phyloP scores from a whole-genome alignment of 2,888 invertebrate species.

The Drosophila nigritarsus region DNA sequence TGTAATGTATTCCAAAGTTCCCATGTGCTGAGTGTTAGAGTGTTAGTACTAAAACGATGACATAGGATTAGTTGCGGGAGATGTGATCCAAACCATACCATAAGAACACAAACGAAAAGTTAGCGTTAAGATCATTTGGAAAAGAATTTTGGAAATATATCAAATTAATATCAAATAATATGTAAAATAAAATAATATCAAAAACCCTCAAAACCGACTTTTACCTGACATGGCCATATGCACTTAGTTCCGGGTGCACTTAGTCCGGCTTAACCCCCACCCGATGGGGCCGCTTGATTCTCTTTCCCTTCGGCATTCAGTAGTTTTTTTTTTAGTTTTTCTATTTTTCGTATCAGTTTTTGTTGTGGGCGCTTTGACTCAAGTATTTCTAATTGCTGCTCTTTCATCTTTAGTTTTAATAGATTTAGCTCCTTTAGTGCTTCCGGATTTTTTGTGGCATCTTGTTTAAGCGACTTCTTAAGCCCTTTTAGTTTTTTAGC shows the following conservation, averaged over 20 bases:
- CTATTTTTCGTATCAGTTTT: no score
- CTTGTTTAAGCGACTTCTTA: no score
- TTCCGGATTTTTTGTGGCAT: no score
- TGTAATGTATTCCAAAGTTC: neutral
- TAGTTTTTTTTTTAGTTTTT: no score
- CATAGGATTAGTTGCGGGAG: neutral
- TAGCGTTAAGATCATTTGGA: neutral
- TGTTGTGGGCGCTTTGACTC: no score
- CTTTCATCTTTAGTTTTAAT: no score
- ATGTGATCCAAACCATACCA: neutral
- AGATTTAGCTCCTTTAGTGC: no score
- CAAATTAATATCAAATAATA: neutral
- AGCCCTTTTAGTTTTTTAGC: fast-evolving
- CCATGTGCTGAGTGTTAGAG: no score
- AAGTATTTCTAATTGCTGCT: fast-evolving
- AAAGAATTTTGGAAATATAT: neutral
- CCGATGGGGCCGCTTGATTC: no score
- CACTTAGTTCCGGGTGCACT: neutral
- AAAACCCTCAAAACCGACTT: neutral
- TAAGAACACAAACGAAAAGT: neutral
- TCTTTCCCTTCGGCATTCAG: no score
- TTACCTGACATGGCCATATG: neutral
- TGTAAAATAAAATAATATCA: neutral
- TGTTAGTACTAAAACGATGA: neutral
- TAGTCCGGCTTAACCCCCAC: neutral